Evolutionary conservation across 2,113 vertebrate genomes (phyloP), one percentile per base, ranked within the genome.

Genomic region (Brevimyrus niger): DNA sequence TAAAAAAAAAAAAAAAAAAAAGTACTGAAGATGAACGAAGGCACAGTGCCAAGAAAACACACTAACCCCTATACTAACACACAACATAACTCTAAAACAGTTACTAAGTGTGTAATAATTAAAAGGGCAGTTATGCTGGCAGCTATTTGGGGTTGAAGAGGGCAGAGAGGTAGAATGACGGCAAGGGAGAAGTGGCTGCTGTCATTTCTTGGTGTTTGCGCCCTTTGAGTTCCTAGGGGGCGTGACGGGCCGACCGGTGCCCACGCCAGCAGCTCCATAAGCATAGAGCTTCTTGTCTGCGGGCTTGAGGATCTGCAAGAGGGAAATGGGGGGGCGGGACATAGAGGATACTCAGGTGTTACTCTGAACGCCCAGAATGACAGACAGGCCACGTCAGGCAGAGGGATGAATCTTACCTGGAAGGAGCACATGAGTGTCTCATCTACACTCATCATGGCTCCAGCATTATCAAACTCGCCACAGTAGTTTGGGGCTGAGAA

Each of bases 341-440:
- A 10, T 9, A 38, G 31, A 3, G 8, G 21, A 87, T 44, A 11
- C 44, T 58, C 44, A 85, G 21, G n/a, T 44, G 42, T 58, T 58
- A 88, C 42, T 8, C 31, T 38, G 21, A 65, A 15, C 0, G 23
- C 2, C 8, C 87, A 47, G 55, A 35, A 48, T 42, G 31, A 48
- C 65, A 51, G 27, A 3, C 4, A 50, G 19, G 27, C 27, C 2
- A n/a, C 9, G 4, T 8, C 21, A 48, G 38, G 23, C 2, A 27
- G 13, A 17, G 53, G 8, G 10, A 13, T 3, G 4, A 17, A 2
- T 73, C 92, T 90, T 89, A 99, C 97, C 97, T 98, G 98, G 94
- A 99, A 99, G 19, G 98, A 99, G 90, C 98, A 99, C 98, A 99
- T 99, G 46, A 99, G 97, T 0, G 98, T 98, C 92, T 99, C 98